Evolutionary conservation across 2,888 invertebrate species (phyloP), one percentile per base, ranked within the genome.

Genomic region (Caenorhabditis uteleia): DNA sequence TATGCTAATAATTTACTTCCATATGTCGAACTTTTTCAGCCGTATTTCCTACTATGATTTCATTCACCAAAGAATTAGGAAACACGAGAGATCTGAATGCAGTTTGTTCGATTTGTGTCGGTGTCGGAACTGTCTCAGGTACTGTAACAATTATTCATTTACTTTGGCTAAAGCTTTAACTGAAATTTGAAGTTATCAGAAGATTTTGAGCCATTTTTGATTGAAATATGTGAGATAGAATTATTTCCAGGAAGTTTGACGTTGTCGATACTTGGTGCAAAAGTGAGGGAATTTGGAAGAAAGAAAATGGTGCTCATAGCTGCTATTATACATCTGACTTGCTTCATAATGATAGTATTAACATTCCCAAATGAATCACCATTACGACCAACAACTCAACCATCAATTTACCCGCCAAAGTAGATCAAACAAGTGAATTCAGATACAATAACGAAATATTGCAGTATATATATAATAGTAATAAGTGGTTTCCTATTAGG

Each of bases 291-390:
- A 31, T 45, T 64, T 23, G 64, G 64, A 16, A 53, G 64, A 38
- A 44, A 53, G 20, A 64, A 57, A 29, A 51, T 64, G 51, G 53
- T 64, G 20, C 44, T 64, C 4, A 20, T 64, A n/a, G 57, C 38
- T 5, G 42, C 64, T 2, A 23, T 51, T 16, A 33, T 64, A 29
- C 64, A 64, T 55, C 47, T 64, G 48, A 45, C 56, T 45, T 57
- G 53, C 26, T 64, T 57, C 53, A 46, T 53, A 39, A 48, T 64
- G 51, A 33, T 43, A 14, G 48, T 53, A 42, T 29, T 57, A 29
- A 57, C 54, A 49, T 64, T 64, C 45, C 64, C 64, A 48, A 38
- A 57, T 34, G 45, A 53, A 12, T 57, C 64, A 23, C 64, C 64
- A 20, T 25, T 57, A 0, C 12, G 14, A 12, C 57, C 57, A 40